A percentile compares a stretch with the other conserved stretches of the same genome.
Evolutionary conservation across 2,888 invertebrate species (phyloP).

Genomic region (Tyria jacobaeae): DNA sequence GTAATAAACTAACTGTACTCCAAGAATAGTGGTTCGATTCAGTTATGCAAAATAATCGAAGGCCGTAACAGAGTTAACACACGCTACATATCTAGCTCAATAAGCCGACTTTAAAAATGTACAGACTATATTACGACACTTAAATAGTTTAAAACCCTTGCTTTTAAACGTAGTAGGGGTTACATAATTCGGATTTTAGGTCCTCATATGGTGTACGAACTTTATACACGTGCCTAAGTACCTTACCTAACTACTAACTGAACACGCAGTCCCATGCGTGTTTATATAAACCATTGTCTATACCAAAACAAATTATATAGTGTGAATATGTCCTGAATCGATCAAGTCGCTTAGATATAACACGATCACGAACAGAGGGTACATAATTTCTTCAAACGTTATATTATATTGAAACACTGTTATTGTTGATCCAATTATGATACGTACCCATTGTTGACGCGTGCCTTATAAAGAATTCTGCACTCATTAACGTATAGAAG

Average conservation of each 20-base stretch:
- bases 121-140: background rate
- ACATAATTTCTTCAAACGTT: background rate
- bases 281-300: background rate
- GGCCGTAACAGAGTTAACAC: conserved; percentile 35
- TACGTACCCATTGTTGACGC: background rate
- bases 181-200: background rate
- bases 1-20: conserved; percentile 11
- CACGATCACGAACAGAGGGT: background rate
- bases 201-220: background rate
- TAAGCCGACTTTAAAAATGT: conserved; percentile 19
- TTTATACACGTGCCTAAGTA: too few species aligned
- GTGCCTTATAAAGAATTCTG: background rate
- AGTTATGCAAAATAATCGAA: conserved; percentile 50
- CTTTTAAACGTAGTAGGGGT: too few species aligned
- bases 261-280: background rate
- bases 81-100: conserved; percentile 36
- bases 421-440: background rate
- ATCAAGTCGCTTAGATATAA: background rate
- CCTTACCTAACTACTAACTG: background rate
- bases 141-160: too few species aligned
- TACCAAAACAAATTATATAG: background rate
- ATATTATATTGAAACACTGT: background rate
- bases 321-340: background rate
- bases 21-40: conserved; percentile 42
- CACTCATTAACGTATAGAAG: background rate